These are phyloP conservation scores for Aplocera efformata DNA, from an alignment of 2,888 invertebrate species.

Conservation along the genomic window DNA sequence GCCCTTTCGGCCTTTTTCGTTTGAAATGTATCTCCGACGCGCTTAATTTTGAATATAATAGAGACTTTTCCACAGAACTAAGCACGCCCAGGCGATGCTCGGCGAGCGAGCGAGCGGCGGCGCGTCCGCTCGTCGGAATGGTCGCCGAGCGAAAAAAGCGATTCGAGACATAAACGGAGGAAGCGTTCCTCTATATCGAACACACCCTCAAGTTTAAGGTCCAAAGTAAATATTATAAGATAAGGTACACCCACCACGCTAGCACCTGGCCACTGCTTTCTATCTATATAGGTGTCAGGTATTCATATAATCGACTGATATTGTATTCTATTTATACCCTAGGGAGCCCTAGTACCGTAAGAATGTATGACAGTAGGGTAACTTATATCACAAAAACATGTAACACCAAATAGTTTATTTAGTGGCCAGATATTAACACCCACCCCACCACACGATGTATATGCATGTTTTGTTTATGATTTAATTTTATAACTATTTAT, in stretches of 20 bases:
- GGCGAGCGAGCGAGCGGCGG: slow-evolving; percentile 58
- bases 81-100: slow-evolving; percentile 58
- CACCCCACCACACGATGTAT: slow-evolving; percentile 27
- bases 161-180: slow-evolving; percentile 70
- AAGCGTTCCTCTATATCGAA: slow-evolving; percentile 8
- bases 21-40: too few species aligned
- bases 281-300: slow-evolving; percentile 28
- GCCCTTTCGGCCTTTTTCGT: too few species aligned
- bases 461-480: slow-evolving; percentile 15
- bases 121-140: slow-evolving; percentile 83
- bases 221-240: slow-evolving; percentile 27
- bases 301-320: slow-evolving; percentile 30
- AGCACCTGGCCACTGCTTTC: slow-evolving; percentile 68
- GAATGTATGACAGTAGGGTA: slow-evolving; percentile 4
- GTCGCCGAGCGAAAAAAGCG: slow-evolving; percentile 87
- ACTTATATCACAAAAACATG: slow-evolving; percentile 2
- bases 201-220: slow-evolving; percentile 20
- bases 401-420: slow-evolving; percentile 26
- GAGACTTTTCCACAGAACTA: slow-evolving; percentile 55
- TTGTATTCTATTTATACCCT: slow-evolving; percentile 48
- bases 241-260: slow-evolving; percentile 63
- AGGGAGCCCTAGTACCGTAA: slow-evolving; percentile 26
- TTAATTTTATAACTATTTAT: slow-evolving; percentile 25
- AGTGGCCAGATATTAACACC: slow-evolving; percentile 29
- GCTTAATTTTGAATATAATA: not conserved